These are phyloP conservation scores for Argynnis bischoffii DNA, from an alignment of 2,888 invertebrate genomes.

Conservation along the genomic window DNA sequence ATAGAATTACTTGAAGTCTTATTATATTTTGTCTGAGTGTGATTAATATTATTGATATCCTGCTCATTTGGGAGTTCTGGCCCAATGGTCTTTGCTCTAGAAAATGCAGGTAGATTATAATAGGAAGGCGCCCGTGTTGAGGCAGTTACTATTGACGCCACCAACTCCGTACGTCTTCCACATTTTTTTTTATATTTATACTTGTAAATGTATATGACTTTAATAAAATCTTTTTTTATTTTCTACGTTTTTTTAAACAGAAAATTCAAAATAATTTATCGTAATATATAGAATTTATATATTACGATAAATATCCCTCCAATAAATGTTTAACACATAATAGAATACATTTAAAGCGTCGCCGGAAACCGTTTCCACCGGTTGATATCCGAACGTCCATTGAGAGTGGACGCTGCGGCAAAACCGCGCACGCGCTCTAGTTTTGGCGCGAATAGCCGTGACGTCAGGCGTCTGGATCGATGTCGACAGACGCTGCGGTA, in stretches of 20 bases:
- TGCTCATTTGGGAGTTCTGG: constrained; percentile 80
- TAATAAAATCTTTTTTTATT: not conserved
- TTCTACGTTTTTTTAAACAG: not conserved
- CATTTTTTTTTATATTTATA: constrained; percentile 50
- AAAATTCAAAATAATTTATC: too few relatives aligned
- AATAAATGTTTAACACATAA: constrained; percentile 14
- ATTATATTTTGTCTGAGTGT: constrained; percentile 24
- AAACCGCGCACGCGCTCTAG: constrained; percentile 77
- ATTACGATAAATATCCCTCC: not conserved
- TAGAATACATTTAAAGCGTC: constrained; percentile 38
- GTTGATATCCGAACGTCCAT: constrained; percentile 72
- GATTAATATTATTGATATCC: constrained; percentile 48
- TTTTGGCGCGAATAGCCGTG: constrained; percentile 82
- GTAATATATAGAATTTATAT: too few relatives aligned
- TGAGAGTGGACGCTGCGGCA: constrained; percentile 79
- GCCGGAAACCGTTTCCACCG: constrained; percentile 74
- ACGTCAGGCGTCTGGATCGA: constrained; percentile 83
- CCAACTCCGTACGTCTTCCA: constrained; percentile 81
- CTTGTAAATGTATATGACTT: not conserved
- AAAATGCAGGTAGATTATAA: constrained; percentile 77
- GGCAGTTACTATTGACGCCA: constrained; percentile 76
- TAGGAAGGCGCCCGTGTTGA: constrained; percentile 79
- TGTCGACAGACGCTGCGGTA: constrained; percentile 82
- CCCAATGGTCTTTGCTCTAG: constrained; percentile 76
- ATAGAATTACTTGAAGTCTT: constrained; percentile 44